phyloP scores from a whole-genome alignment of 2,888 invertebrate genomes.

The Polyommatus iphigenia region DNA sequence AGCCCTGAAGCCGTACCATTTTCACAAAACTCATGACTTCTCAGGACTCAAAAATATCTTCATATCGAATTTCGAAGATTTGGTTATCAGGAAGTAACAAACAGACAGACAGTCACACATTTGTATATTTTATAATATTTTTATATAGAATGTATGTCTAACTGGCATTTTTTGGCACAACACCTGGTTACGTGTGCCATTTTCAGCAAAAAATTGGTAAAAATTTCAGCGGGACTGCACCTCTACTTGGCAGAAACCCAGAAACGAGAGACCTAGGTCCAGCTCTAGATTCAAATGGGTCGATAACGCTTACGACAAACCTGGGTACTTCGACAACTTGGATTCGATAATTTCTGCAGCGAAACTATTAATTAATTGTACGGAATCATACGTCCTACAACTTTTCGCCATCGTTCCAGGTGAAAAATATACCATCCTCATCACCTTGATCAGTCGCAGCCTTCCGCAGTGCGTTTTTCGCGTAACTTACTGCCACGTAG shows the following conservation, averaged over 20 bases:
- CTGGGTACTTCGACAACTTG: not conserved
- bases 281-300: not conserved
- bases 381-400: no score
- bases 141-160: not conserved
- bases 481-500: no score
- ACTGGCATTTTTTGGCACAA: not conserved
- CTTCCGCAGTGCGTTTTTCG: no score
- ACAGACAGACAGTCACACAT: not conserved
- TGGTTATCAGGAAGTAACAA: no score
- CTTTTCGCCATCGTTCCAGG: no score
- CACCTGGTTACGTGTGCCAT: not conserved
- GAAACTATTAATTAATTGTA: no score
- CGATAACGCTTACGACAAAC: not conserved
- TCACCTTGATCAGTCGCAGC: no score
- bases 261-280: not conserved
- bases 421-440: no score
- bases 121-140: not conserved
- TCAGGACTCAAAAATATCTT: no score
- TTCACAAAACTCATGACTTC: no score
- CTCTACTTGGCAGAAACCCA: slow-evolving; percentile 2
- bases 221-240: not conserved
- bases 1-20: no score
- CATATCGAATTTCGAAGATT: no score
- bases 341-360: not conserved
- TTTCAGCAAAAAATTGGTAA: not conserved